Conservation (phyloP, 1,140 invertebrate genomes). For the Nylanderia fulva region DNA sequence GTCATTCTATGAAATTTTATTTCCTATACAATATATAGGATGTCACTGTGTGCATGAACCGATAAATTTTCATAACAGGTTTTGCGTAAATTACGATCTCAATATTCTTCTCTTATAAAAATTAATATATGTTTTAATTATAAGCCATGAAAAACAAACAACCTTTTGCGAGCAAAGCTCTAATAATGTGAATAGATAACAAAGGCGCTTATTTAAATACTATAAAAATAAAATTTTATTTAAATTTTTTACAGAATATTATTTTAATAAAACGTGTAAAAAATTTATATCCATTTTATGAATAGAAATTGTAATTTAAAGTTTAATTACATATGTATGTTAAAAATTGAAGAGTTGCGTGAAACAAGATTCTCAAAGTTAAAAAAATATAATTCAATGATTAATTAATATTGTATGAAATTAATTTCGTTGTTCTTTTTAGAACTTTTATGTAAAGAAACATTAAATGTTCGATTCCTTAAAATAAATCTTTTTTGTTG, state of each 20-base stretch:
- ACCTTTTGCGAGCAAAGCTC: not conserved
- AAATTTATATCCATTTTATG: not conserved
- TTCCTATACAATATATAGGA: slow-evolving; percentile 5
- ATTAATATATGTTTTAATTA: not conserved
- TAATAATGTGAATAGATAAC: too few relatives aligned
- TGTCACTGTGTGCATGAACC: not conserved
- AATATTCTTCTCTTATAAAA: slow-evolving; percentile 1
- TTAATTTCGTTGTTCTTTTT: not conserved
- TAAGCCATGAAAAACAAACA: not conserved
- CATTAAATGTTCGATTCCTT: not conserved
- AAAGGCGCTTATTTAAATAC: too few relatives aligned
- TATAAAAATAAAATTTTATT: too few relatives aligned
- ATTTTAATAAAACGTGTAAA: not conserved
- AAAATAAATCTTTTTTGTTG: not conserved
- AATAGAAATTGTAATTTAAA: not conserved
- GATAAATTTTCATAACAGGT: slow-evolving; percentile 32
- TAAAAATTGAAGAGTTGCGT: not conserved
- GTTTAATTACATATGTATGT: not conserved
- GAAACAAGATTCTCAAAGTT: not conserved
- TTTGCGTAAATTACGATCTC: not conserved
- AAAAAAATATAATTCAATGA: not conserved
- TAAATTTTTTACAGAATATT: too few relatives aligned
- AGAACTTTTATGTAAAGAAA: not conserved
- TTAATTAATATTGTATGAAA: not conserved
- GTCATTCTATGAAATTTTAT: slow-evolving; percentile 40